Evolutionary conservation across 2,113 vertebrate species (phyloP).

Genomic region (Smithornis capensis): DNA sequence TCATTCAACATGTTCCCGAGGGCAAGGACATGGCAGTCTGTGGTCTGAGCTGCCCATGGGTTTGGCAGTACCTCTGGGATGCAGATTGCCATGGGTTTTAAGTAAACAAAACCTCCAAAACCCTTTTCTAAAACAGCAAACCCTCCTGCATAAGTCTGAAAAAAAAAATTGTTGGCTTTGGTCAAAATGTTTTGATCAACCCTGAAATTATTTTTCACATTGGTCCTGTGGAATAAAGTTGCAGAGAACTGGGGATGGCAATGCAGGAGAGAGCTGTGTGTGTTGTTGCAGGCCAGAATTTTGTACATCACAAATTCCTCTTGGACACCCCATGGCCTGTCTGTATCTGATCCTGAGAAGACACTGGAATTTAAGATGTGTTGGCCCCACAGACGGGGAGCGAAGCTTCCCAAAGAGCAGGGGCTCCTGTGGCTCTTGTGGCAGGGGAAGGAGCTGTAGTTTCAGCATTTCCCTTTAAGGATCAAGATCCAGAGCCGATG

Average conservation of each 20-base stretch:
- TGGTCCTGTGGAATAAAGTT: background rate
- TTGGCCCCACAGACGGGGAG: background rate
- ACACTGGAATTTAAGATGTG: background rate
- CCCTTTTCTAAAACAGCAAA: background rate
- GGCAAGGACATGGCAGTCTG: background rate
- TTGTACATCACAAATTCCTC: background rate
- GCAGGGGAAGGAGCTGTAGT: background rate
- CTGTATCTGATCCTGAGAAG: background rate
- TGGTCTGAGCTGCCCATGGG: background rate
- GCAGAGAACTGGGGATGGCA: background rate
- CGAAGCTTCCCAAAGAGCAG: background rate
- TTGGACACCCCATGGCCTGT: background rate
- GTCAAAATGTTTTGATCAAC: background rate
- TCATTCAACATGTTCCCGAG: background rate
- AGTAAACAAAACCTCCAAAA: background rate
- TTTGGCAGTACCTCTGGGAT: background rate
- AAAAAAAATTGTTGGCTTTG: background rate
- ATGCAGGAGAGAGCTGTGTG: rapidly evolving
- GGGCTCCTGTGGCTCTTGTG: background rate
- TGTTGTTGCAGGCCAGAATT: background rate
- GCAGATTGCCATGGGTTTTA: background rate
- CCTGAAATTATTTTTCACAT: background rate
- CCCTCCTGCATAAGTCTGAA: background rate
- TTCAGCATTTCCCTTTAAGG: background rate
- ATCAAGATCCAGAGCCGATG: background rate